Evolutionary conservation across 2,888 invertebrate species (phyloP), one percentile per base, ranked within the genome.

Genomic region (Euplagia quadripunctaria): DNA sequence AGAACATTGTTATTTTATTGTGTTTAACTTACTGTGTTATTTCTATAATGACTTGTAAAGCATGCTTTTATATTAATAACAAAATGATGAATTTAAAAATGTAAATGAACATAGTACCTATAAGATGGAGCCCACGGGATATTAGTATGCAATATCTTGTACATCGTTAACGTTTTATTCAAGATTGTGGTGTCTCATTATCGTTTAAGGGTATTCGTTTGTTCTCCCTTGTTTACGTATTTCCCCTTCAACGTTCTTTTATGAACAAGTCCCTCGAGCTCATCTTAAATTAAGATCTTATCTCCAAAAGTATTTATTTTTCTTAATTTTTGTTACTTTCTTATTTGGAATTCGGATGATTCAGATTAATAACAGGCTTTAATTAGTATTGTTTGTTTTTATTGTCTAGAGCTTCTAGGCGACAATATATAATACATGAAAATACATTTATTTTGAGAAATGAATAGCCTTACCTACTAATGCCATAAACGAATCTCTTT

Each of bases 151-250:
- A 80, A 76, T 73, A 72, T 76, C 65, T 75, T 76, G 43, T 74
- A 76, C 74, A 76, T 80, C 83, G 76, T 76, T 83, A 80, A 68
- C 75, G 68, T 82, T 83, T 61, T 70, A 79, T 77, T 68, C 79
- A 84, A 89, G 85, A 82, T 86, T 83, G 79, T 84, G 83, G 85
- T 79, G 82, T 86, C 88, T 91, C 90, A 90, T 91, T 91, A 91
- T 83, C 80, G 85, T 87, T 86, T 82, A 82, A 81, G 78, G 78
- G 73, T 81, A 85, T 86, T 85, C 80, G 82, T 83, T 88, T 85
- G 83, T 81, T 75, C 74, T 71, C 68, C 51, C 73, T 81, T 82
- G 80, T 85, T 82, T 81, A 75, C 81, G 75, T 75, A 78, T 82
- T 84, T 81, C 74, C 69, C 70, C 73, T 76, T 75, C 73, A 79